phyloP scores from a whole-genome alignment of 2,888 invertebrate species.

The Prosopocoilus inquinatus region DNA sequence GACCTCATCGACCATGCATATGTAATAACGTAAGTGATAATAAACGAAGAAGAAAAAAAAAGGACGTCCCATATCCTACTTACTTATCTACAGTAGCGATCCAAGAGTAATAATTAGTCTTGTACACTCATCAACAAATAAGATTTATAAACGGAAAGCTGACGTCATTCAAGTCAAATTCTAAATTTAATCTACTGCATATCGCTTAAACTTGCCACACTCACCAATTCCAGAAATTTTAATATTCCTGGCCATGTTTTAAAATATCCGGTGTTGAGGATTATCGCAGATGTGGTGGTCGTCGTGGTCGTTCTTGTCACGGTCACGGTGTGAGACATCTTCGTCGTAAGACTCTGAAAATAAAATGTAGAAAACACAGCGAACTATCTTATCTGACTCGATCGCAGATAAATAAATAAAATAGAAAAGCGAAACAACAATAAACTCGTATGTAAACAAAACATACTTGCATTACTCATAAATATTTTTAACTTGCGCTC shows the following conservation, averaged over 20 bases:
- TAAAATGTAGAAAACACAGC: background rate
- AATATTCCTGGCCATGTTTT: conserved; percentile 76
- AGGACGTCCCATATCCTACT: no score
- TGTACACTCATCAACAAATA: background rate
- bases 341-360: conserved; percentile 31
- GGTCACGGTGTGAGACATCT: conserved; percentile 86
- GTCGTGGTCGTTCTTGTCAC: conserved; percentile 82
- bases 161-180: conserved; percentile 10
- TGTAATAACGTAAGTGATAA: no score
- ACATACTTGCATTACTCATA: no score
- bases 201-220: conserved; percentile 28
- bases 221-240: conserved; percentile 80
- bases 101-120: no score
- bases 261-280: conserved; percentile 79
- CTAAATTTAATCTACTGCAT: conserved; percentile 11
- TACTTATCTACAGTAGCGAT: no score
- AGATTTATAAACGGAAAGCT: conserved; percentile 7
- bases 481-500: no score
- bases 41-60: no score
- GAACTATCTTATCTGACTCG: background rate
- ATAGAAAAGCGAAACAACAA: background rate
- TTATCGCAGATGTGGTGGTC: conserved; percentile 70
- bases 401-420: conserved; percentile 1
- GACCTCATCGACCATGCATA: no score
- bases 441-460: no score